Evolutionary conservation across 2,888 invertebrate genomes (phyloP).

Genomic region (Brenthis hecate): DNA sequence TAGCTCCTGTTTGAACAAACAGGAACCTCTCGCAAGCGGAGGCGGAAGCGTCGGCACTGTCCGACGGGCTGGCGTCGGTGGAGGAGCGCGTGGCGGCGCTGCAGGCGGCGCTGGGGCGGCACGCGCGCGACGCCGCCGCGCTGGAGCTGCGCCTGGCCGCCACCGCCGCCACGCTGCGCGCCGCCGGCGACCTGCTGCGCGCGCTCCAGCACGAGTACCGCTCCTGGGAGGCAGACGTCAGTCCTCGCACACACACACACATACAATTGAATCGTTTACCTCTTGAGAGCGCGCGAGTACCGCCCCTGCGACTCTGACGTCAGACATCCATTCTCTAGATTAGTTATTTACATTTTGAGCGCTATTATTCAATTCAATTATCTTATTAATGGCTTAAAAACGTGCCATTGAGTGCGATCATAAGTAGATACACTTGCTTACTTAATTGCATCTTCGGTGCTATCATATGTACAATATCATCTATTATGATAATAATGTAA

Average conservation of each 20-base stretch:
- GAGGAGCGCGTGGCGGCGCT: constrained; percentile 90
- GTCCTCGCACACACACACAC: constrained; percentile 23
- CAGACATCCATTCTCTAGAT: too few species aligned
- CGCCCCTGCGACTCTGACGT: too few species aligned
- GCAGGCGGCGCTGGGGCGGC: constrained; percentile 81
- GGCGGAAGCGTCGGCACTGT: constrained; percentile 89
- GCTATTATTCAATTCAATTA: too few species aligned
- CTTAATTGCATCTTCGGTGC: too few species aligned
- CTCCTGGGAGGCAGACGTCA: constrained; percentile 88
- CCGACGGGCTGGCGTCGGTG: constrained; percentile 89
- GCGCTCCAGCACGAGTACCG: constrained; percentile 94
- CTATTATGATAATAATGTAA: too few species aligned
- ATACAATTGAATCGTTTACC: background rate
- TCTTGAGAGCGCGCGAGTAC: too few species aligned
- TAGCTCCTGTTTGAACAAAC: constrained; percentile 37
- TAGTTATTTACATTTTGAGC: too few species aligned
- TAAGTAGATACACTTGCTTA: too few species aligned
- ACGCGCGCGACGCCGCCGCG: constrained; percentile 88
- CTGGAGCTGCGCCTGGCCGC: constrained; percentile 91
- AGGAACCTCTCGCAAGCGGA: constrained; percentile 92
- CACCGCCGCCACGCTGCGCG: constrained; percentile 92
- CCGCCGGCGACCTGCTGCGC: constrained; percentile 84
- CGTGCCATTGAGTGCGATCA: too few species aligned
- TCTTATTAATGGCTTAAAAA: too few species aligned
- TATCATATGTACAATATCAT: too few species aligned